A percentile compares a stretch with the other conserved stretches of the same genome.
These are phyloP conservation scores for Phymatocera aterrima DNA, from an alignment of 2,888 invertebrate species.

Conservation along the genomic window DNA sequence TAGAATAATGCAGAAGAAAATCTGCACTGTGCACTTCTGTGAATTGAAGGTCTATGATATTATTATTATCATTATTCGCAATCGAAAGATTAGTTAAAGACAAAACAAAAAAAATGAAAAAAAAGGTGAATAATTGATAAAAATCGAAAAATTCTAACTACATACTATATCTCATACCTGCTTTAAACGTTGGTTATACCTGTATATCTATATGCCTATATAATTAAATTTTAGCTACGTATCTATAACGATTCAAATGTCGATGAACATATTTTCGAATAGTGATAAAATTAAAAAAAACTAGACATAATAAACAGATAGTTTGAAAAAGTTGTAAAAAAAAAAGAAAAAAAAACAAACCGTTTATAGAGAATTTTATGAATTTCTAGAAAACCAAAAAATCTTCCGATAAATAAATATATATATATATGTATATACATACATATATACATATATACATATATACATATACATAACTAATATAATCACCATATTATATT, in stretches of 20 bases:
- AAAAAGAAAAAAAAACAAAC: too few species aligned
- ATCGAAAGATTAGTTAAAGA: neutral
- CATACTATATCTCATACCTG: neutral
- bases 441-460: too few species aligned
- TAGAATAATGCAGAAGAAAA: conserved; percentile 54
- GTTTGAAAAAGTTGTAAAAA: too few species aligned
- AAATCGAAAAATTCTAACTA: too few species aligned
- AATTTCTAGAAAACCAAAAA: conserved; percentile 31
- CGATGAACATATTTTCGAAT: neutral
- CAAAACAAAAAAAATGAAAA: neutral
- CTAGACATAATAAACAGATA: too few species aligned
- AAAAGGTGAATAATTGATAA: neutral
- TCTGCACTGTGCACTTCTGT: conserved; percentile 74
- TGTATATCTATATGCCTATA: neutral
- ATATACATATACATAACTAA: too few species aligned
- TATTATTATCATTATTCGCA: conserved; percentile 2
- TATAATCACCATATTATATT: neutral
- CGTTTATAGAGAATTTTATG: conserved; percentile 14
- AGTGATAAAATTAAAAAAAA: too few species aligned
- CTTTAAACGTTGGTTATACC: conserved; percentile 4
- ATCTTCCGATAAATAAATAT: conserved; percentile 7
- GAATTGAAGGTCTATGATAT: conserved; percentile 67
- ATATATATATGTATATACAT: neutral
- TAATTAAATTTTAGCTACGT: neutral
- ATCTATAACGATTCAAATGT: neutral